Evolutionary conservation across 2,797 vertebrate species (phyloP), one percentile per base, ranked within the genome.

Genomic region (Neosilurus mollespiculum): DNA sequence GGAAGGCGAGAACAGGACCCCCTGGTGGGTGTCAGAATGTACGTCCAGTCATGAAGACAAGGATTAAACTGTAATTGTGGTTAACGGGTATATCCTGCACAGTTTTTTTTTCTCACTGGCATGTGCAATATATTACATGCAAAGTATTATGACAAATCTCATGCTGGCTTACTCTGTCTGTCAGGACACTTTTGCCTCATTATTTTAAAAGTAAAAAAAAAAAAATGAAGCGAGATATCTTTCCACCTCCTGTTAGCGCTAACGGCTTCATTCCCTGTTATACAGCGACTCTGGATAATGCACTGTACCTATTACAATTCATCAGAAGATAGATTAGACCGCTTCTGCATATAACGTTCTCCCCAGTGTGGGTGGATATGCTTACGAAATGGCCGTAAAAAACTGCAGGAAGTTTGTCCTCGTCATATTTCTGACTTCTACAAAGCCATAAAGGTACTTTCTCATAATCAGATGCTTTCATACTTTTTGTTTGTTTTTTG

Each of bases 201-300:
- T 92, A 89, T 83, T 43, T 59, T 83, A 79, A 51, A 69, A 80
- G 69, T 70, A 81, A 83, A 86, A 81, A 87, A 82, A 85, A 89
- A 0, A 51, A 62, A 84, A 89, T 9, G 49, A 72, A 90, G 84
- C 72, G 73, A 87, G 83, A 90, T 81, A 88, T 90, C 90, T 88
- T 88, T 93, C 92, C 88, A 87, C 86, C 85, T 89, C 88, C 85
- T 85, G 90, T 93, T 92, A 90, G 87, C 73, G 3, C 53, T 83
- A 84, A 92, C 84, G 80, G 91, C 91, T 93, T 93, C 89, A 92
- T 94, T 91, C 91, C 91, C 91, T 91, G 84, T 81, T 90, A 89
- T 88, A 86, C 88, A 89, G 87, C 89, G 91, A 22, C 92, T 91
- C 84, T 51, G 85, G 89, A 77, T 84, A 78, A 84, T 89, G 87